Evolutionary conservation across 2,888 invertebrate genomes (phyloP).

Genomic region (Achlya flavicornis): DNA sequence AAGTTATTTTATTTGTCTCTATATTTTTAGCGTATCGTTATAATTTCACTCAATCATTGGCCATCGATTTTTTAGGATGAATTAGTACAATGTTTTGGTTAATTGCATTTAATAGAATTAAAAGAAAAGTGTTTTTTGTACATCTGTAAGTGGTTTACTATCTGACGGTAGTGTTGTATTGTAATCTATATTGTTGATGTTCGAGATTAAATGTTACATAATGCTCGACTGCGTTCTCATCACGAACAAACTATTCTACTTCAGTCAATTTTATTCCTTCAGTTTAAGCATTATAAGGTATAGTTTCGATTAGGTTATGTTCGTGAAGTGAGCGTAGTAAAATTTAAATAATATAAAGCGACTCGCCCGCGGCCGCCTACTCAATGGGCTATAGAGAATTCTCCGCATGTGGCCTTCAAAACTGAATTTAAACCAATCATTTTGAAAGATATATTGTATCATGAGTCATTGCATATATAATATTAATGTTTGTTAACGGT

Average conservation of each 20-base stretch:
- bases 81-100: conserved; percentile 71
- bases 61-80: conserved; percentile 48
- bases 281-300: not conserved
- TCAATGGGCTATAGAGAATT: not conserved
- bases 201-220: conserved; percentile 26
- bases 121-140: conserved; percentile 44
- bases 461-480: conserved; percentile 23
- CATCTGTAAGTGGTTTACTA: conserved; percentile 47
- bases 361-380: not conserved
- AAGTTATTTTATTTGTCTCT: conserved; percentile 37
- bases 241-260: conserved; percentile 10
- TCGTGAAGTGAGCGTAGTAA: not conserved
- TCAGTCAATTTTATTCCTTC: conserved; percentile 11
- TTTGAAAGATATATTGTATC: conserved; percentile 31
- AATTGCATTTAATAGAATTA: conserved; percentile 76
- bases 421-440: conserved; percentile 30
- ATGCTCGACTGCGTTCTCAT: conserved; percentile 11
- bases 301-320: not conserved
- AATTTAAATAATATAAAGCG: not conserved
- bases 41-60: conserved; percentile 35
- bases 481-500: not conserved
- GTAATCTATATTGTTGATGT: conserved; percentile 44
- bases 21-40: conserved; percentile 31
- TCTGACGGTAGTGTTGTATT: conserved; percentile 40
- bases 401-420: conserved; percentile 44